A percentile compares a stretch with the other conserved stretches of the same genome.
These are phyloP conservation scores for Archocentrus centrarchus DNA, from an alignment of 2,113 vertebrate genomes.

Conservation along the genomic window DNA sequence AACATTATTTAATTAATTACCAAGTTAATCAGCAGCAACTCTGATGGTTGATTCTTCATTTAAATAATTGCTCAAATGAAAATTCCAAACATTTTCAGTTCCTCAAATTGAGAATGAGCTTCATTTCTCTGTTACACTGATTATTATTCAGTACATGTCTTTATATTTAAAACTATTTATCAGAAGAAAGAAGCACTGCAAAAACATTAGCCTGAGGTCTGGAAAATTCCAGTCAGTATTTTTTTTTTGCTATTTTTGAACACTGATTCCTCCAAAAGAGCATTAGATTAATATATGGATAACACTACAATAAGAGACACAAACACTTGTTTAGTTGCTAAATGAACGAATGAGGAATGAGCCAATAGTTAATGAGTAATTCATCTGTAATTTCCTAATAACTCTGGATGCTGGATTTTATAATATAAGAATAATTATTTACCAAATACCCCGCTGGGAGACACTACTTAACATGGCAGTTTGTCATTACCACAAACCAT, in stretches of 20 bases:
- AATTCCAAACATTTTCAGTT: background rate
- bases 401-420: background rate
- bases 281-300: background rate
- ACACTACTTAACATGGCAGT: background rate
- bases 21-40: background rate
- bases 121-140: background rate
- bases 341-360: background rate
- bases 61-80: background rate
- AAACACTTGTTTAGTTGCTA: background rate
- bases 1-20: background rate
- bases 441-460: constrained; percentile 5
- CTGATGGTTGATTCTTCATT: background rate
- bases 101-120: background rate
- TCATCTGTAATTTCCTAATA: background rate
- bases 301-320: background rate
- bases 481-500: background rate
- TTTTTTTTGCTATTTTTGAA: background rate
- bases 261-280: background rate
- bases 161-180: background rate
- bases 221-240: background rate
- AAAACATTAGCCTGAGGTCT: background rate
- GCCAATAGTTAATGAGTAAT: background rate
- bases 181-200: background rate
- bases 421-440: background rate
- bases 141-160: background rate